Evolutionary conservation across 2,888 invertebrate genomes (phyloP).

Genomic region (Lampropteryx suffumata): DNA sequence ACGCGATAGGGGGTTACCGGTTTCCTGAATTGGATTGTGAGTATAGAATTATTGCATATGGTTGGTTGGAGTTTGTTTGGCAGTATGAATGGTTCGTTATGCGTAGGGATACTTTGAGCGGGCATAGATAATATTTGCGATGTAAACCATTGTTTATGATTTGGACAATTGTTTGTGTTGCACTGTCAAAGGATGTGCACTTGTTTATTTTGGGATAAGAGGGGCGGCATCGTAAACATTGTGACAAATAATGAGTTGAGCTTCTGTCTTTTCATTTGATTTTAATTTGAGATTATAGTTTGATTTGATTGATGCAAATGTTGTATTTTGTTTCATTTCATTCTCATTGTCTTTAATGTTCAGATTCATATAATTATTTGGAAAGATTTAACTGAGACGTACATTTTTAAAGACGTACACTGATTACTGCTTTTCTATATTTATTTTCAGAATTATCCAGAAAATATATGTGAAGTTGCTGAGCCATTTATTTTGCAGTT

Average conservation of each 20-base stretch:
- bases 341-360: no score
- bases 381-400: no score
- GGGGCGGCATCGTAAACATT: slow-evolving; percentile 54
- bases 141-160: slow-evolving; percentile 81
- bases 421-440: no score
- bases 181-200: slow-evolving; percentile 81
- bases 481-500: no score
- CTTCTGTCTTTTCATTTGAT: slow-evolving; percentile 29
- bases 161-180: slow-evolving; percentile 80
- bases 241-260: slow-evolving; percentile 39
- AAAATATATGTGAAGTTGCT: no score
- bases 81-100: slow-evolving; percentile 82
- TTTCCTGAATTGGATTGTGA: slow-evolving; percentile 48
- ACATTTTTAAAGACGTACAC: no score
- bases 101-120: slow-evolving; percentile 73
- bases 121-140: slow-evolving; percentile 77
- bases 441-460: no score
- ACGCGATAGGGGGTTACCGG: slow-evolving; percentile 61
- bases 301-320: slow-evolving; percentile 35
- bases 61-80: slow-evolving; percentile 81
- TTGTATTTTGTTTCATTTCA: no score
- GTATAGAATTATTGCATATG: slow-evolving; percentile 81
- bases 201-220: slow-evolving; percentile 68
- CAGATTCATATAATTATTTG: no score
- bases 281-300: slow-evolving; percentile 19